Evolutionary conservation across 2,797 vertebrate genomes (phyloP), one percentile per base, ranked within the genome.

Genomic region (Gambelia wislizenii): DNA sequence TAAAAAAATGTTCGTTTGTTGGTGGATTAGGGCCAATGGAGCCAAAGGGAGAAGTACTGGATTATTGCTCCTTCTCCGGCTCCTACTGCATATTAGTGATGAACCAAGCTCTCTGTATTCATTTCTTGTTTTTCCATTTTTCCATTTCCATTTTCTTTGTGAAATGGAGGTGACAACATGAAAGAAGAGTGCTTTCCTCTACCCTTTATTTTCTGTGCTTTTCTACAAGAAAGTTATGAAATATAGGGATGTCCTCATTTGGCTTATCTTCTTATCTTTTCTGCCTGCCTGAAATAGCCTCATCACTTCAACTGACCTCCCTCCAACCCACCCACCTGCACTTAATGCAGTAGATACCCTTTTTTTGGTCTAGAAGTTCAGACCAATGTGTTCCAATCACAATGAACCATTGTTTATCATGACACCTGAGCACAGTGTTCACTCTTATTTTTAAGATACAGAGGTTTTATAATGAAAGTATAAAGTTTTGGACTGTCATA

Each of bases 221-320:
- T 79, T 81, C 52, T 72, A 59, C 27, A 54, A 80, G 39, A n/a
- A 80, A 44, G 74, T 69, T 70, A 79, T 27, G 27, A 84, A 84
- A 89, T 78, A 42, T 42, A 84, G 33, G 30, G 69, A 88, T 2
- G 13, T 12, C 25, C 16, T 18, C 7, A 8, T 36, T 83, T 69
- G 44, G 0, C 84, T 87, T 69, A 74, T 39, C 89, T 89, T 22
- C 30, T 88, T 27, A 84, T 47, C 87, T 75, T 81, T 86, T 80
- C 30, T 87, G 5, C 47, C 70, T 85, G 91, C 79, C 44, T 69
- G 52, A 87, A 87, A 77, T 4, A 22, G 5, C 33, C 22, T 64
- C 22, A 81, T 30, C 14, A 36, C 47, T 20, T 90, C 86, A 89
- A 64, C 44, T 86, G 52, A 59, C 80, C 52, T 87, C 64, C 47